Evolutionary conservation across 2,113 vertebrate species (phyloP), one percentile per base, ranked within the genome.

Genomic region (Prunella fulvescens): DNA sequence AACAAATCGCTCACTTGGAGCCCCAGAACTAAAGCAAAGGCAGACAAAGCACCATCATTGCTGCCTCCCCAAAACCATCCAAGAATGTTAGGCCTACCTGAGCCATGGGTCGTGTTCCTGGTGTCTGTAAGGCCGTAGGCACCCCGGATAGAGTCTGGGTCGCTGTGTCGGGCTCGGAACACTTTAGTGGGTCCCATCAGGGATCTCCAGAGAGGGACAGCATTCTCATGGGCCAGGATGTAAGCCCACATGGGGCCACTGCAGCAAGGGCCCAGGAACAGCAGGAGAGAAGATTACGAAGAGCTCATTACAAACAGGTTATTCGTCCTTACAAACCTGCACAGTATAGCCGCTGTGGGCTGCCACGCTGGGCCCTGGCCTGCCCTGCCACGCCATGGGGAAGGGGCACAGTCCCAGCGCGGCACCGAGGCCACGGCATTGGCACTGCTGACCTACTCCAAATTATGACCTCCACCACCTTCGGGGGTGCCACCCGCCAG

Each of bases 121-220:
- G 99, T 99, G 96, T 99, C 99, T 0, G 99, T 99, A 95, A 99
- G 98, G 64, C 99, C 99, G 1, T 98, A 99, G 53, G 98, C 96
- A 42, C 98, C 99, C 25, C 99, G 98, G 83, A 99, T 98, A 51
- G 98, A 98, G 48, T 96, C 88, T 0, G 99, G 99, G 9, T 98
- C 96, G 0, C 95, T 96, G 92, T 98, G 97, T 73, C 97, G 98
- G 33, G 99, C 99, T 96, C 81, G 98, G 94, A 98, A 99, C 61
- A 99, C 99, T 97, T 98, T 99, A 71, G 99, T 99, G 31, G 99
- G 99, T 31, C 99, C 99, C 99, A 99, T 99, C 84, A 99, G 80
- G 3, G 97, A 98, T 79, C 99, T 98, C 99, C 99, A 99, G 93
- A 97, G 97, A 6, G 91, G 83, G 35, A 99, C 66, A 54, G 98